These are phyloP conservation scores for Sphecodes monilicornis DNA, from an alignment of 2,888 invertebrate species.

Conservation along the genomic window DNA sequence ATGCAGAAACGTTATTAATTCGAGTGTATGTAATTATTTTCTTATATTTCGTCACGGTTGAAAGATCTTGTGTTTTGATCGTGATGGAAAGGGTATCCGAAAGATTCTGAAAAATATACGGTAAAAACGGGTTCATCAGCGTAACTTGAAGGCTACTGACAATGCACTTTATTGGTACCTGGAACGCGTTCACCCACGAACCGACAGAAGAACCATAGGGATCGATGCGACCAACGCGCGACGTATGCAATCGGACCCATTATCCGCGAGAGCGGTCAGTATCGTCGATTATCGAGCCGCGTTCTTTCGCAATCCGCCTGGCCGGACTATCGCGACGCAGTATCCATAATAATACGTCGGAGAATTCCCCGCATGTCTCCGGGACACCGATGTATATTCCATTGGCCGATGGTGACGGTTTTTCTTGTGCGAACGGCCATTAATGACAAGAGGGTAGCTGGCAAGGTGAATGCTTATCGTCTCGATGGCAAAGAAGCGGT, in stretches of 20 bases:
- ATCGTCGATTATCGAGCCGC: constrained; percentile 15
- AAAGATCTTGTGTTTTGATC: neutral
- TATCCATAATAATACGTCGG: constrained; percentile 40
- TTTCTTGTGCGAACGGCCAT: constrained; percentile 24
- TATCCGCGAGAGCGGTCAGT: constrained; percentile 15
- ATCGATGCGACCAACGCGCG: constrained; percentile 21
- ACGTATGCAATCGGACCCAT: constrained; percentile 18
- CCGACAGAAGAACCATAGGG: neutral
- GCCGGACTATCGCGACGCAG: constrained; percentile 11
- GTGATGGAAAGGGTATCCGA: neutral
- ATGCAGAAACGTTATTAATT: no score
- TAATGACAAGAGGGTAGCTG: constrained; percentile 45
- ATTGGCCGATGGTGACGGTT: constrained; percentile 16
- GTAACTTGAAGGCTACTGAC: neutral
- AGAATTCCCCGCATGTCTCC: constrained; percentile 23
- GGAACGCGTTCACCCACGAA: neutral
- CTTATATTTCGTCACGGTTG: neutral
- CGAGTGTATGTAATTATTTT: neutral
- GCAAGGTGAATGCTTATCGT: constrained; percentile 17
- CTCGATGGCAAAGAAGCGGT: constrained; percentile 39
- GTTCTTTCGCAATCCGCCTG: constrained; percentile 33
- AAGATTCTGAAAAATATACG: neutral
- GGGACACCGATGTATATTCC: constrained; percentile 26
- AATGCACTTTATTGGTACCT: neutral
- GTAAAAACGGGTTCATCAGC: neutral